Evolutionary conservation across 2,797 vertebrate species (phyloP).

Genomic region (Cossypha caffra): DNA sequence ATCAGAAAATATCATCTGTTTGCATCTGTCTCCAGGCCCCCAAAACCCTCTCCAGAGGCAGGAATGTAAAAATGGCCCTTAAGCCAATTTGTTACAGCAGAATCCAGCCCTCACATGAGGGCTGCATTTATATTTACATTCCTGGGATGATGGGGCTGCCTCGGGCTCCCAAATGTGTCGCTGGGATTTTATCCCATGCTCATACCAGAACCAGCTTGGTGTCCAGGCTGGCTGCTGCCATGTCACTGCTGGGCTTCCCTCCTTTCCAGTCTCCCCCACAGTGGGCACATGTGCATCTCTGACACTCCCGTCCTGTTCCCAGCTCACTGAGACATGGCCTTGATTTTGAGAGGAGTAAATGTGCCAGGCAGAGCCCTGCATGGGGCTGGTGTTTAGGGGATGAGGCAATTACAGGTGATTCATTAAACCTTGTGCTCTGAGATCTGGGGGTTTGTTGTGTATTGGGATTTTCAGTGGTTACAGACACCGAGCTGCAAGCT

Average conservation of each 20-base stretch:
- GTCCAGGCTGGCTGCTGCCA: not conserved
- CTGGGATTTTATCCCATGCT: not conserved
- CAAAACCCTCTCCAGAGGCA: not conserved
- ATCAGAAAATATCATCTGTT: not conserved
- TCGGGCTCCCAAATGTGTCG: rapidly evolving
- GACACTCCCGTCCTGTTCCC: not conserved
- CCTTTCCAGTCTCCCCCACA: not conserved
- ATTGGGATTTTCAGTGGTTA: not conserved
- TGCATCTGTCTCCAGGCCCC: not conserved
- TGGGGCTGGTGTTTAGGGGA: rapidly evolving
- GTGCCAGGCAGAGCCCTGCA: not conserved
- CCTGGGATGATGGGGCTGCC: not conserved
- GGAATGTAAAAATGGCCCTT: not conserved
- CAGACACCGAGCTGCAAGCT: not conserved
- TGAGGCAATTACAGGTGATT: not conserved
- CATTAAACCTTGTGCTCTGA: not conserved
- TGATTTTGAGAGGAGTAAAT: rapidly evolving
- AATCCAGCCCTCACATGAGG: not conserved
- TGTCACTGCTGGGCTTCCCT: not conserved
- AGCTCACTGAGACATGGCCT: rapidly evolving
- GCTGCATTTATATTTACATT: not conserved
- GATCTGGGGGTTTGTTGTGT: rapidly evolving
- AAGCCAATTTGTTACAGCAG: not conserved
- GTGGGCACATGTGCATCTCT: rapidly evolving
- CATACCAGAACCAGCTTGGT: rapidly evolving